Evolutionary conservation across 2,888 invertebrate species (phyloP), one percentile per base, ranked within the genome.

Genomic region (Apoda limacodes): DNA sequence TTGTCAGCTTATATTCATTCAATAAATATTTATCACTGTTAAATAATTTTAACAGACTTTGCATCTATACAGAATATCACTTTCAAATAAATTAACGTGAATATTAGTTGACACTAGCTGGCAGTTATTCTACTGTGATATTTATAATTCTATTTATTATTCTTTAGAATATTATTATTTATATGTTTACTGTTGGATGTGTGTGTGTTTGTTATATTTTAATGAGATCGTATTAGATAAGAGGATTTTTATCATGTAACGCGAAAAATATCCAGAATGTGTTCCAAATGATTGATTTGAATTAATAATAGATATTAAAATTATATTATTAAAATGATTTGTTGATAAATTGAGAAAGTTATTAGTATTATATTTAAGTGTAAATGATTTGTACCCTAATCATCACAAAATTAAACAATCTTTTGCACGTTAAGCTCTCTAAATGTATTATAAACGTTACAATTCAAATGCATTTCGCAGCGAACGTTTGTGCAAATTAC

Each of bases 51-150:
- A 29, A 23, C 27, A 25, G 35, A 24, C 25, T 29, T 14, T n/a
- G n/a, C n/a, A n/a, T n/a, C n/a, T n/a, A n/a, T n/a, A n/a, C n/a
- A n/a, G n/a, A n/a, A 28, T 12, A 9, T n/a, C 9, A 22, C 35
- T 33, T 28, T 22, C 33, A 28, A 40, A 39, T 9, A 26, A 14
- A 14, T 25, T 23, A 32, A 30, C 25, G 28, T 30, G 35, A 36
- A 35, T 34, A 38, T 42, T 43, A 40, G 43, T 49, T 49, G 45
- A 53, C 50, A 52, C 50, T 54, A 53, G 69, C 72, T 74, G 78
- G 64, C 76, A 71, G 74, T 70, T 70, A 56, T 51, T 67, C 75
- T 78, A 70, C 67, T 80, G 80, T 80, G 80, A 78, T 80, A 76
- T 78, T 76, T 57, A 76, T 75, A 72, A 72, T 72, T 68, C 49